Evolutionary conservation across 2,797 vertebrate genomes (phyloP), one percentile per base, ranked within the genome.

Genomic region (Pseudochaenichthys georgianus): DNA sequence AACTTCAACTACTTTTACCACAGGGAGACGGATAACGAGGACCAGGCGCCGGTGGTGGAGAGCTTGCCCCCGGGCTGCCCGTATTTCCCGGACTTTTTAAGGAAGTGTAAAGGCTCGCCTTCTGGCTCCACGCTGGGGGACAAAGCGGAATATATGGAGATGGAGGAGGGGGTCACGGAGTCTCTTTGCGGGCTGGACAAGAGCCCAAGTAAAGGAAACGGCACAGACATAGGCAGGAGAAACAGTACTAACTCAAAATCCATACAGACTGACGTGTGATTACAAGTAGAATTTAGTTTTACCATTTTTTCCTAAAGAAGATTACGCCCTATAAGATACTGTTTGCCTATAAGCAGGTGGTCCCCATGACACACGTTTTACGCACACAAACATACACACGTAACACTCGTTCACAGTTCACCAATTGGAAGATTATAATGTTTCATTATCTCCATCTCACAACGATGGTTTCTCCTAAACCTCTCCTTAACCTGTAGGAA

Each of bases 1-100:
- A 99, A 99, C 95, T 99, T 99, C 92, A 99, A 99, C 94, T 99
- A 99, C 94, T 99, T 99, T 90, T 99, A 99, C 92, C 98, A 99
- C 89, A 92, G 98, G 91, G 98, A 99, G 93, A 99, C 98, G 10
- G 98, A 99, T 64, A 99, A 97, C 15, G 97, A 99, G 46, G 98
- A 99, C 65, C 96, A 98, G 93, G 60, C 97, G 0, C 95, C 96
- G 77, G 92, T 93, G 83, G 96, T 96, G 46, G 96, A 98, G 87
- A 96, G 96, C 64, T 92, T 96, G 59, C 95, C 95, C 11, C 93
- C 95, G 3, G 91, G 88, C 2, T 96, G 95, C 67, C 95, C 95
- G 0, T 99, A 98, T 82, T 97, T 99, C 85, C 96, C 97, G 55
- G 96, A 96, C 93, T 96, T 99, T 76, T 91, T 99, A 73, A 96